Conservation (phyloP, 2,797 vertebrate species). For the Anguilla megastoma region DNA sequence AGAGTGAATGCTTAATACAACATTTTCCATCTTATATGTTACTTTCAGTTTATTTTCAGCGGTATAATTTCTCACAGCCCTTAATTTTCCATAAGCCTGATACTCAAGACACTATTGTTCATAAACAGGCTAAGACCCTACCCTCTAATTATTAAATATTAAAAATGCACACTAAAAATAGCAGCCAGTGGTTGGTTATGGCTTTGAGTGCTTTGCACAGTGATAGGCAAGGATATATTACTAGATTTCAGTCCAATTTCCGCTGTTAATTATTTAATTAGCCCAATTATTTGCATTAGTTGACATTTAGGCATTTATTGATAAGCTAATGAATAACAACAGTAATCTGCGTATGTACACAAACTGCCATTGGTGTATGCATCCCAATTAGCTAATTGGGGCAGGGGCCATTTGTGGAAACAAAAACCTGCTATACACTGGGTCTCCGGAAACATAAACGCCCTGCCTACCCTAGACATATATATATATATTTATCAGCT, state of each 20-base stretch:
- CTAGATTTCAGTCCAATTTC: not conserved
- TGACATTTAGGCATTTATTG: not conserved
- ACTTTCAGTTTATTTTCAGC: not conserved
- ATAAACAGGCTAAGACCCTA: not conserved
- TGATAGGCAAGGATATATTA: not conserved
- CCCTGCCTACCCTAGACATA: too few relatives aligned
- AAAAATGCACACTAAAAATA: not conserved
- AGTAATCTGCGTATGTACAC: too few relatives aligned
- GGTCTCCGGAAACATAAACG: too few relatives aligned
- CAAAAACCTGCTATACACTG: too few relatives aligned
- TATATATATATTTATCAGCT: not conserved
- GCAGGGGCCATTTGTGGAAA: too few relatives aligned
- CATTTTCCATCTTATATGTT: not conserved
- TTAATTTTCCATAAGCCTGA: not conserved
- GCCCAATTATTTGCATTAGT: not conserved
- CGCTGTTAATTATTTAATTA: not conserved
- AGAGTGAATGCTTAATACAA: not conserved
- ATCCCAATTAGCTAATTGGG: too few relatives aligned
- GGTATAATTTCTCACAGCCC: not conserved
- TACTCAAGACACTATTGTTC: not conserved
- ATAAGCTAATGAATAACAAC: too few relatives aligned
- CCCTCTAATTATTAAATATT: not conserved
- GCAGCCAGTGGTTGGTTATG: not conserved
- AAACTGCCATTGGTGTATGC: too few relatives aligned
- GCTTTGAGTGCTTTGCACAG: not conserved